A percentile compares a stretch with the other conserved stretches of the same genome.
Conservation (phyloP, 2,797 vertebrate genomes). For the Eurystomus glaucurus region DNA sequence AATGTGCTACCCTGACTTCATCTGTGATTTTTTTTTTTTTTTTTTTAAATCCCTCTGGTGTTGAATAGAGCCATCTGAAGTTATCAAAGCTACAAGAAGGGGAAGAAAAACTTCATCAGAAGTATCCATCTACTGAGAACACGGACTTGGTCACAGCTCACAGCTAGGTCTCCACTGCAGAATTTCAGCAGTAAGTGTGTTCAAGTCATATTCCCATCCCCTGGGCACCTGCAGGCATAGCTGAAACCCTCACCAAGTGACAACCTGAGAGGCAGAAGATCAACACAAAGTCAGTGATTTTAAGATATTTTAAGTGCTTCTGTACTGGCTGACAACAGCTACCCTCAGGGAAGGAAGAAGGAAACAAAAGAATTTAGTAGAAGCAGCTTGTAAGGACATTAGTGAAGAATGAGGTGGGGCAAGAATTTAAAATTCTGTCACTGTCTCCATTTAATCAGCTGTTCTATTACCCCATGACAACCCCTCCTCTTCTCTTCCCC, state of each 20-base stretch:
- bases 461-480: too few relatives aligned
- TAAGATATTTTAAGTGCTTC: not conserved
- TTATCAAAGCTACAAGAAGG: not conserved
- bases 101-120: not conserved
- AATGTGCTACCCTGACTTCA: not conserved
- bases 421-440: not conserved
- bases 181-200: slow-evolving; percentile 65
- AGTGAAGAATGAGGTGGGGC: not conserved
- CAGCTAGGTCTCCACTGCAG: slow-evolving; percentile 36
- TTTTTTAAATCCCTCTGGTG: not conserved
- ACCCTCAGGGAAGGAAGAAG: not conserved
- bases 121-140: not conserved
- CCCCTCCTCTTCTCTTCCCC: too few relatives aligned
- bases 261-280: not conserved
- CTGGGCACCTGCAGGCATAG: not conserved
- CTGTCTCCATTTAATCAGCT: too few relatives aligned
- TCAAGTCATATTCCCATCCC: not conserved
- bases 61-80: slow-evolving; percentile 33
- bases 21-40: not conserved
- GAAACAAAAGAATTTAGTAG: not conserved
- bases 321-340: not conserved
- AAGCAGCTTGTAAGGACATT: not conserved
- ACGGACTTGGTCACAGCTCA: not conserved
- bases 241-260: not conserved
- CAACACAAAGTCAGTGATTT: not conserved